Conservation (phyloP, 1,140 invertebrate genomes). For the Drosophila mauritiana region DNA sequence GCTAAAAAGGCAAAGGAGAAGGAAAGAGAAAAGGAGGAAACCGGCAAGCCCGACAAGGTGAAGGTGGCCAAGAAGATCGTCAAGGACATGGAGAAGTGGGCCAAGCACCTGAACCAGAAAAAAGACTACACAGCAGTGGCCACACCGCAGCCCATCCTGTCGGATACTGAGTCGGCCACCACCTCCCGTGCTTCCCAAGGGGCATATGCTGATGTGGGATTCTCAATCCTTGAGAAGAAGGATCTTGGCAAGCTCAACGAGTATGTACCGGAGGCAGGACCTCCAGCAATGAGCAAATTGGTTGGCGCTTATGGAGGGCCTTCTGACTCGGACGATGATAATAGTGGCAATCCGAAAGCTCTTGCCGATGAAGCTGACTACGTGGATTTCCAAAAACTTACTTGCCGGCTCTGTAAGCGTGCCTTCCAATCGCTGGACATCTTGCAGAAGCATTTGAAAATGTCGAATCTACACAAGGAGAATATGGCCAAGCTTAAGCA, state of each 20-base stretch:
- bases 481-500: slow-evolving; percentile 88
- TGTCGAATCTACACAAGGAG: slow-evolving; percentile 98
- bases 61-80: slow-evolving; percentile 99
- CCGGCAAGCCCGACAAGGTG: slow-evolving; percentile 90
- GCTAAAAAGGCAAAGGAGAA: slow-evolving; percentile 85
- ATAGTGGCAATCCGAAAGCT: neutral
- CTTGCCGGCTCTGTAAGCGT: slow-evolving; percentile 97
- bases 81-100: slow-evolving; percentile 98
- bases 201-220: slow-evolving; percentile 95
- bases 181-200: slow-evolving; percentile 67
- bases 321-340: slow-evolving; percentile 71
- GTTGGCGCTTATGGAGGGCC: slow-evolving; percentile 90
- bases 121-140: slow-evolving; percentile 89
- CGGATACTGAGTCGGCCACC: slow-evolving; percentile 49
- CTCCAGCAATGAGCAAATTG: slow-evolving; percentile 83
- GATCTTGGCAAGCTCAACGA: slow-evolving; percentile 58
- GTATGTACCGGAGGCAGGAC: slow-evolving; percentile 22
- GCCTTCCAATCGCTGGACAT: slow-evolving; percentile 96
- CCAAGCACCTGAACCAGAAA: slow-evolving; percentile 98
- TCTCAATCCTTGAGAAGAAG: slow-evolving; percentile 92
- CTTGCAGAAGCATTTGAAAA: slow-evolving; percentile 94
- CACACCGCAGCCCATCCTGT: slow-evolving; percentile 63
- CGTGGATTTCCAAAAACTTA: slow-evolving; percentile 95
- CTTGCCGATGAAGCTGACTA: slow-evolving; percentile 86
- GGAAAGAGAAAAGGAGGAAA: slow-evolving; percentile 67